Conservation (phyloP, 2,113 vertebrate species). For the Entelurus aequoreus region DNA sequence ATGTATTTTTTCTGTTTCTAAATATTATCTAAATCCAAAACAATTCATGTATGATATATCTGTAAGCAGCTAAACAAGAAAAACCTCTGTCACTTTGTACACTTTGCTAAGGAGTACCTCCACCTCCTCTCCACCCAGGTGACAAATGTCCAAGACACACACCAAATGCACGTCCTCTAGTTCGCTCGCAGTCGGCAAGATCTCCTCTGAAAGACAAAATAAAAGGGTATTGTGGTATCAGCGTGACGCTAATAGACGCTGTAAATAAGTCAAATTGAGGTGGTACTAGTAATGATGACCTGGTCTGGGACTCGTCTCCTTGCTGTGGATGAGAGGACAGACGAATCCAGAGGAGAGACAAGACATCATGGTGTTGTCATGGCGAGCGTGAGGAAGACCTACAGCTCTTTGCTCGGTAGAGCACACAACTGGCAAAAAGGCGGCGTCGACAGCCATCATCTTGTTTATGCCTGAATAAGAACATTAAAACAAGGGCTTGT, state of each 20-base stretch:
- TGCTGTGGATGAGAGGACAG: constrained; percentile 39
- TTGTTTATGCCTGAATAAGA: constrained; percentile 80
- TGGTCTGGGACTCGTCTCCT: constrained; percentile 46
- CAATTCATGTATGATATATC: no score
- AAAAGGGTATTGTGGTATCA: neutral
- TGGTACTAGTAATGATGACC: constrained; percentile 54
- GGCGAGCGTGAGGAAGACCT: constrained; percentile 42
- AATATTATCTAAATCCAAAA: neutral
- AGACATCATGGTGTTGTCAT: constrained; percentile 69
- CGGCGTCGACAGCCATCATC: constrained; percentile 76
- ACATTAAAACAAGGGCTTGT: constrained; percentile 5
- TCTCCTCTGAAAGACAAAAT: constrained; percentile 43
- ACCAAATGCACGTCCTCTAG: constrained; percentile 74
- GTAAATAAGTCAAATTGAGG: neutral
- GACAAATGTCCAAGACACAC: constrained; percentile 82
- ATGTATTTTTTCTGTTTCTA: neutral
- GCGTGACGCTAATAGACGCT: neutral
- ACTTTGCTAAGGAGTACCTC: constrained; percentile 82
- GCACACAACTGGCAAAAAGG: constrained; percentile 72
- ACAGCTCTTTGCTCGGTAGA: constrained; percentile 68
- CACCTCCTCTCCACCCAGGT: constrained; percentile 75
- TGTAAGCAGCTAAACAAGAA: constrained; percentile 9
- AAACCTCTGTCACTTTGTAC: constrained; percentile 66
- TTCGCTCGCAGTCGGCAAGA: constrained; percentile 51
- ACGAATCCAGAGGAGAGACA: constrained; percentile 64